A percentile compares a stretch with the other conserved stretches of the same genome.
These are phyloP conservation scores for Camelus bactrianus DNA, from an alignment of 2,113 vertebrate species.

Conservation along the genomic window DNA sequence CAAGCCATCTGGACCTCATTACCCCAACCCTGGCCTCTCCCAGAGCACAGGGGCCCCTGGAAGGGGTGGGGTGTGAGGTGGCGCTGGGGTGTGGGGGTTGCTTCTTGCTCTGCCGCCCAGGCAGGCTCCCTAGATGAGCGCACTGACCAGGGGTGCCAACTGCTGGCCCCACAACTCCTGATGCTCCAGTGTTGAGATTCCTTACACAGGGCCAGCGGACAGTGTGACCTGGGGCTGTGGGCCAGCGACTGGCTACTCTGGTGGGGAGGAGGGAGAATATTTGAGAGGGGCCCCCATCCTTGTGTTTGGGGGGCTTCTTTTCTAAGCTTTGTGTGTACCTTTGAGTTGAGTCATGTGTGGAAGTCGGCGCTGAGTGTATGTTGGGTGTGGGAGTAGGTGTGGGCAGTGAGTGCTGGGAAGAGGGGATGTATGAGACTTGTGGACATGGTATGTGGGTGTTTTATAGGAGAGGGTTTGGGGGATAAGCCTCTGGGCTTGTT, in stretches of 20 bases:
- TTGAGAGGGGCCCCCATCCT: neutral
- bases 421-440: neutral
- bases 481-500: neutral
- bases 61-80: conserved; percentile 65
- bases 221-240: neutral
- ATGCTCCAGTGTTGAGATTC: neutral
- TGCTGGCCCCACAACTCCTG: neutral
- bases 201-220: neutral
- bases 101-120: conserved; percentile 54
- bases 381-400: neutral
- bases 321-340: neutral
- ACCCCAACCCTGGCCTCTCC: conserved; percentile 74
- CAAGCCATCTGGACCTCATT: conserved; percentile 82
- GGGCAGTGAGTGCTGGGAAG: neutral
- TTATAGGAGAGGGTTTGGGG: neutral
- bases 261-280: neutral
- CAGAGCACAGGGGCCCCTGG: conserved; percentile 54
- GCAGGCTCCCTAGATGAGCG: neutral
- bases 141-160: neutral
- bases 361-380: neutral
- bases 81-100: neutral
- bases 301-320: neutral
- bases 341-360: neutral
- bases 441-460: neutral
- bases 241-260: neutral